Evolutionary conservation across 1,140 invertebrate genomes (phyloP).

Genomic region (Bombus balteatus): DNA sequence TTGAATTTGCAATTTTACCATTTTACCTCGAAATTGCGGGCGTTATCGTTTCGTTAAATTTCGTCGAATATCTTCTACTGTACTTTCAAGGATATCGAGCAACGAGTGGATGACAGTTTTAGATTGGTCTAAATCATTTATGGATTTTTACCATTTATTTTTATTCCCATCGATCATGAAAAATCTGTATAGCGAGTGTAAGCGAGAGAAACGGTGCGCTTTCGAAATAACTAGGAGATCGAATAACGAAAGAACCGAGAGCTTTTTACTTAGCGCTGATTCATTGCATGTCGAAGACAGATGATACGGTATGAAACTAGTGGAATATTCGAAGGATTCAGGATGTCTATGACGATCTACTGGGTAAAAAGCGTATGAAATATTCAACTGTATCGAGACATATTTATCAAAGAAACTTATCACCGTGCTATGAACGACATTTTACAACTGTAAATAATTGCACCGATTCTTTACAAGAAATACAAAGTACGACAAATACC

Average conservation of each 20-base stretch:
- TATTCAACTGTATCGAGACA: background rate
- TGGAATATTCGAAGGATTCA: background rate
- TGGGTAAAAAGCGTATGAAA: background rate
- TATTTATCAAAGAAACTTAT: background rate
- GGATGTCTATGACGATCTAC: background rate
- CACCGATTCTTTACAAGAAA: background rate
- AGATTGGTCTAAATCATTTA: background rate
- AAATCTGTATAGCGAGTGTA: background rate
- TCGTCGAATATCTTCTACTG: background rate
- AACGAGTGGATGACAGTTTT: background rate
- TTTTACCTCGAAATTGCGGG: background rate
- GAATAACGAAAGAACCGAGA: slow-evolving; percentile 1
- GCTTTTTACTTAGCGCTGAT: slow-evolving; percentile 20
- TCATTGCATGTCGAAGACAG: slow-evolving; percentile 6
- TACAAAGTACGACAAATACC: background rate
- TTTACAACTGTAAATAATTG: background rate
- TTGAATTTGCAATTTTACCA: background rate
- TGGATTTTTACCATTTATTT: background rate
- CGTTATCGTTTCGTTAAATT: background rate
- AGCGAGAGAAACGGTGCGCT: background rate
- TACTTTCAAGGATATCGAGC: background rate
- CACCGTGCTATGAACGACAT: background rate
- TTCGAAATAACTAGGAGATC: background rate
- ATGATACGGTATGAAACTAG: background rate
- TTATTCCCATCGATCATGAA: background rate